Base-by-base conservation (phyloP, 2,797 vertebrate species). In the Premnoplex brunnescens region DNA sequence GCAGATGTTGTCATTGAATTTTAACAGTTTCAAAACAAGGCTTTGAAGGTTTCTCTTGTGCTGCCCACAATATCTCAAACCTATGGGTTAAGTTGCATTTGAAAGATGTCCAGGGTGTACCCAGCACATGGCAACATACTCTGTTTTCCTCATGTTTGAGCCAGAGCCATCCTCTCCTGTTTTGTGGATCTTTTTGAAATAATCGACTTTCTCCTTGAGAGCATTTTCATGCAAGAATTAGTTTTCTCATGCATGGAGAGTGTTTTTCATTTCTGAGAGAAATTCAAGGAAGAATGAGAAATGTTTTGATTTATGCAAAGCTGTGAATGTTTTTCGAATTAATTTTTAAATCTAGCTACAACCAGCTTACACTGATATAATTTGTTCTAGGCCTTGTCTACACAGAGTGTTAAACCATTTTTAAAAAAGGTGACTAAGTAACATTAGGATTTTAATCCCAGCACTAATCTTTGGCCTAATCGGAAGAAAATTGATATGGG, bases 221-320 rank as follows among this genome's bases (percentile, higher is more conserved):
- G 49, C 41, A 89, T 95, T 92, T 95, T 48, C 73, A 89, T 89
- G 48, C 62, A 95, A 81, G 73, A 94, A 93, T 96, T 89, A 94
- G 43, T 92, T 89, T 91, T 68, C 58, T 95, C 87, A 91, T 88
- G 85, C 95, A 59, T 88, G 51, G 75, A 92, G 54, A 81, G 10
- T 83, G 78, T 44, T 85, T 92, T 88, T 88, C 13, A 52, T 91
- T 96, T 94, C 72, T 91, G 68, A 86, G 62, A 81, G 55, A 92
- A 96, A 93, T 91, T 91, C n/a, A 93, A 68, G 56, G 46, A 88
- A 88, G 72, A 85, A 92, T 63, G 58, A 92, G 72, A 95, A 88
- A 80, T 66, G 56, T 75, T 97, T 92, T 93, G 82, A 93, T 91
- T 84, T 93, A 89, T 94, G 82, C 76, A 92, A 94, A 95, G 79